Evolutionary conservation across 2,888 invertebrate genomes (phyloP).

Genomic region (Helicoverpa assulta): DNA sequence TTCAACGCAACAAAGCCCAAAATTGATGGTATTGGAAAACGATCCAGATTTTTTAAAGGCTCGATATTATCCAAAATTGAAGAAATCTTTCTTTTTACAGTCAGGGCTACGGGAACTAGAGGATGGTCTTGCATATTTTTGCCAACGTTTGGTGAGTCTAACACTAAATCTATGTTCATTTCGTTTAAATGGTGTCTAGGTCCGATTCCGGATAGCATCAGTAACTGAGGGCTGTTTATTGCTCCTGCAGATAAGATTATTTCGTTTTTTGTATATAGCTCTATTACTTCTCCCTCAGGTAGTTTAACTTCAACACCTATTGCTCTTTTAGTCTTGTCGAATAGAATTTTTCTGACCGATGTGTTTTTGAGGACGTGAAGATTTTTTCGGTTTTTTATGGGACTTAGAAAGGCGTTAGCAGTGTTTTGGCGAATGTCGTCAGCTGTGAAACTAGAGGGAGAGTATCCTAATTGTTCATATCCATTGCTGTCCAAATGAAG

Average conservation of each 20-base stretch:
- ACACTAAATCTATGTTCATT: constrained; percentile 64
- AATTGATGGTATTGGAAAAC: constrained; percentile 68
- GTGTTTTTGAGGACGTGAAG: constrained; percentile 73
- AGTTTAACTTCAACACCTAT: constrained; percentile 70
- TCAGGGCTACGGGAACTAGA: constrained; percentile 66
- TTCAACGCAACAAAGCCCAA: constrained; percentile 73
- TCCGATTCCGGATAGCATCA: constrained; percentile 80
- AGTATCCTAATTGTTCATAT: constrained; percentile 71
- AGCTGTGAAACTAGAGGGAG: constrained; percentile 64
- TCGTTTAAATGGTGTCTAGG: constrained; percentile 71
- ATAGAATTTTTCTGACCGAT: constrained; percentile 69
- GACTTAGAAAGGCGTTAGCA: constrained; percentile 68
- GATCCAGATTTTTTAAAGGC: constrained; percentile 60
- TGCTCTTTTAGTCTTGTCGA: constrained; percentile 66
- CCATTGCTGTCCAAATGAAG: constrained; percentile 72
- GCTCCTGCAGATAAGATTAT: constrained; percentile 77
- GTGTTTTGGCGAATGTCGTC: constrained; percentile 71
- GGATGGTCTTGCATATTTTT: constrained; percentile 76
- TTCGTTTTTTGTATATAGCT: constrained; percentile 68
- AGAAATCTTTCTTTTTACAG: constrained; percentile 52
- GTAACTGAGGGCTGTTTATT: constrained; percentile 73
- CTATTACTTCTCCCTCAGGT: constrained; percentile 53
- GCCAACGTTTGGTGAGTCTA: constrained; percentile 73
- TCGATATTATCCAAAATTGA: constrained; percentile 64
- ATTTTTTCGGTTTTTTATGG: constrained; percentile 70